Base-by-base conservation (phyloP, 2,113 vertebrate genomes). In the Tautogolabrus adspersus region DNA sequence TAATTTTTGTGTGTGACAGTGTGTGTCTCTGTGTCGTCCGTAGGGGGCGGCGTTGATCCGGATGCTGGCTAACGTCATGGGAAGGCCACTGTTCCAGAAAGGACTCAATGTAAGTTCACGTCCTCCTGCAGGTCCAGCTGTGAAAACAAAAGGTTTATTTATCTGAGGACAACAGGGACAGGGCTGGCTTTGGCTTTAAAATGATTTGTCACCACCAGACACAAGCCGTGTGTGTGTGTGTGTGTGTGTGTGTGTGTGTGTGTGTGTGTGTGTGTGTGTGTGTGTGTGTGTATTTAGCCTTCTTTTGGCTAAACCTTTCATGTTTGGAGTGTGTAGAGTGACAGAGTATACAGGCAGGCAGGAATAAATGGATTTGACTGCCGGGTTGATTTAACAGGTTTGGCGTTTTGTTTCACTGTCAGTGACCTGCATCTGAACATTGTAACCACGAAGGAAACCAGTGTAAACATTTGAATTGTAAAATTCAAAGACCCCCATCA, bases 51-150 rank as follows among this genome's bases (percentile, higher is more conserved):
- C 98, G 61, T 93, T 99, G 91, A 99, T 99, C 95, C 95, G 98
- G 93, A 99, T 99, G 98, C 77, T 99, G 94, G 97, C 97, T 63
- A 97, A 96, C 90, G 96, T 99, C 93, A 99, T 99, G 97, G 98
- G 97, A 79, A 96, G 96, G 87, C 91, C 95, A 12, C 93, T 97
- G 64, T 99, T 99, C 95, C 97, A 97, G 87, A 96, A 93, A 87
- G 97, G 97, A 73, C 94, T 99, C 66, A 97, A 99, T 87, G 98
- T 99, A 95, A 96, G 98, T 97, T 55, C 6, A 0, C 8, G 63
- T 55, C 3, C 21, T 23, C 47, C 26, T 66, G 59, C 49, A 0
- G 10, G 34, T 77, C 59, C 62, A 72, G 63, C 57, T 79, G 66
- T 55, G 30, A 3, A 67, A 8, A 72, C 71, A 71, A 49, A 78